Evolutionary conservation across 2,113 vertebrate species (phyloP).

Genomic region (Salvelinus alpinus): DNA sequence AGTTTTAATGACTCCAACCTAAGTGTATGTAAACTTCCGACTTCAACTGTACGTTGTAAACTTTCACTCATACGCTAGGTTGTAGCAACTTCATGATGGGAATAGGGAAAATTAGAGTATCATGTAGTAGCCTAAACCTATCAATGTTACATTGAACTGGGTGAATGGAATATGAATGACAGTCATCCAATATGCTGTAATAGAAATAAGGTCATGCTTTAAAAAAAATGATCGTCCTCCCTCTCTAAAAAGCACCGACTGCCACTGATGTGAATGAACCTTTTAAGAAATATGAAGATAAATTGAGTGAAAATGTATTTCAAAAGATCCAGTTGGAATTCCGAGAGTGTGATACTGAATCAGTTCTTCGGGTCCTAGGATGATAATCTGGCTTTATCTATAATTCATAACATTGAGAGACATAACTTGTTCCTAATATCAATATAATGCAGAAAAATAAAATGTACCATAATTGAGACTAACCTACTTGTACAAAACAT

Average conservation of each 20-base stretch:
- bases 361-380: background rate
- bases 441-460: background rate
- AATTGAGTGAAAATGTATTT: background rate
- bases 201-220: no score
- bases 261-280: background rate
- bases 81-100: no score
- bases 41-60: no score
- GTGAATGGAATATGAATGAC: no score
- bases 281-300: background rate
- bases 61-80: no score
- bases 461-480: background rate
- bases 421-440: background rate
- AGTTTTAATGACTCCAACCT: no score
- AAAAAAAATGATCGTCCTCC: no score
- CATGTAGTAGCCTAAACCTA: no score
- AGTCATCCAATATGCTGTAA: no score
- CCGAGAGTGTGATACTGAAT: background rate
- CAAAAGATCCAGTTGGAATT: slow-evolving; percentile 1
- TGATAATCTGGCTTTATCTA: background rate
- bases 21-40: no score
- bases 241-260: no score
- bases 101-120: background rate
- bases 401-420: background rate
- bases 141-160: no score
- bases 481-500: background rate